Conservation (phyloP, 2,797 vertebrate species). For the Cacajao melanocephalus region DNA sequence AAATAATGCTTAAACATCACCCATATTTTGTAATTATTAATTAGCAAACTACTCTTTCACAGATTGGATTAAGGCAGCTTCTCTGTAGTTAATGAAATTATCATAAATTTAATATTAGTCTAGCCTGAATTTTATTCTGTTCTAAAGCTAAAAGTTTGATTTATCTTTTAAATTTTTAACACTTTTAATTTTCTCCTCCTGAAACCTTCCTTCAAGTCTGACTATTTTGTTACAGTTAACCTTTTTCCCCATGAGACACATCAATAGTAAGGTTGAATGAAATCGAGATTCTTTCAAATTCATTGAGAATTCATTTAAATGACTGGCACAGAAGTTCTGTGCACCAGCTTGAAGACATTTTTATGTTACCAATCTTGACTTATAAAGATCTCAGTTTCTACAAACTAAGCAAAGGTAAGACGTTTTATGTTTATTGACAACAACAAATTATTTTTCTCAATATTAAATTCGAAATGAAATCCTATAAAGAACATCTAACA, state of each 20-base stretch:
- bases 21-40: conserved; percentile 58
- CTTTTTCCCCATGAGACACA: conserved; percentile 13
- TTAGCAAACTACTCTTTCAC: conserved; percentile 50
- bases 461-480: conserved; percentile 61
- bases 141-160: conserved; percentile 56
- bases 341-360: neutral
- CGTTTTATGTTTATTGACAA: conserved; percentile 31
- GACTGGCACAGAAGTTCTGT: neutral
- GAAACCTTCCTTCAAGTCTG: neutral
- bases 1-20: conserved; percentile 40
- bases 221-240: conserved; percentile 38
- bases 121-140: conserved; percentile 36
- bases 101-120: conserved; percentile 63
- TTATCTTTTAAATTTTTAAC: conserved; percentile 44
- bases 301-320: conserved; percentile 39
- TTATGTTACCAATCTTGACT: conserved; percentile 30
- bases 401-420: conserved; percentile 10
- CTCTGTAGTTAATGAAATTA: conserved; percentile 54
- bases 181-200: conserved; percentile 15
- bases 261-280: conserved; percentile 16
- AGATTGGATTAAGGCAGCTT: conserved; percentile 41
- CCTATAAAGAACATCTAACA: conserved; percentile 9
- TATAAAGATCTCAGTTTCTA: conserved; percentile 39
- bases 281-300: conserved; percentile 31
- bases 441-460: conserved; percentile 50